These are phyloP conservation scores for Lepilemur ruficaudatus DNA, from an alignment of 2,797 vertebrate species.

Conservation along the genomic window DNA sequence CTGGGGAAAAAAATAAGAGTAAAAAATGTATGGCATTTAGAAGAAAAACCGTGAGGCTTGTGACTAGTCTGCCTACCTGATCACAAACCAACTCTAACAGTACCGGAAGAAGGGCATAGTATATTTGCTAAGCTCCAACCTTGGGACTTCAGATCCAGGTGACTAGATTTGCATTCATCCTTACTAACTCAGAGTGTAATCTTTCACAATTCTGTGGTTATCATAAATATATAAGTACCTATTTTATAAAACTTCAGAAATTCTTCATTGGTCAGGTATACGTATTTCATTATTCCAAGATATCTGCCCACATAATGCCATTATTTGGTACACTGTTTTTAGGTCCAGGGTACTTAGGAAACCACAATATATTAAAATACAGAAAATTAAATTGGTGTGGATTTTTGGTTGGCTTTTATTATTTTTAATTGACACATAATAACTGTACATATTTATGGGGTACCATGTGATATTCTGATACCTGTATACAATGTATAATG, in stretches of 20 bases:
- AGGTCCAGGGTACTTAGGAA: neutral
- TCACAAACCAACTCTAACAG: neutral
- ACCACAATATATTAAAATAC: conserved; percentile 10
- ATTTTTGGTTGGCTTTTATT: neutral
- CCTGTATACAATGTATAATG: neutral
- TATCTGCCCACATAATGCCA: neutral
- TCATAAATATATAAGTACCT: neutral
- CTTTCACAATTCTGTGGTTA: neutral
- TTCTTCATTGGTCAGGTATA: neutral
- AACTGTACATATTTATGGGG: neutral
- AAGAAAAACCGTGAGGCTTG: neutral
- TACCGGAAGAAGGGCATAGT: neutral
- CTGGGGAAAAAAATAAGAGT: neutral
- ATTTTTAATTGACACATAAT: neutral
- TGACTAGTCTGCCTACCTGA: neutral
- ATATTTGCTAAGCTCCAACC: neutral
- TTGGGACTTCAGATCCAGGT: neutral
- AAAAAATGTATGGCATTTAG: neutral
- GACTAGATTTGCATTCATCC: neutral
- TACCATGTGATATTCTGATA: neutral
- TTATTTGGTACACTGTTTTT: neutral
- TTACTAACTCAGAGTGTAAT: neutral
- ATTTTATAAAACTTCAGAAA: conserved; percentile 37
- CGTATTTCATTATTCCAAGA: neutral
- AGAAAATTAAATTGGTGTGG: neutral